These are phyloP conservation scores for Ameiurus melas DNA, from an alignment of 2,113 vertebrate genomes.

Conservation along the genomic window DNA sequence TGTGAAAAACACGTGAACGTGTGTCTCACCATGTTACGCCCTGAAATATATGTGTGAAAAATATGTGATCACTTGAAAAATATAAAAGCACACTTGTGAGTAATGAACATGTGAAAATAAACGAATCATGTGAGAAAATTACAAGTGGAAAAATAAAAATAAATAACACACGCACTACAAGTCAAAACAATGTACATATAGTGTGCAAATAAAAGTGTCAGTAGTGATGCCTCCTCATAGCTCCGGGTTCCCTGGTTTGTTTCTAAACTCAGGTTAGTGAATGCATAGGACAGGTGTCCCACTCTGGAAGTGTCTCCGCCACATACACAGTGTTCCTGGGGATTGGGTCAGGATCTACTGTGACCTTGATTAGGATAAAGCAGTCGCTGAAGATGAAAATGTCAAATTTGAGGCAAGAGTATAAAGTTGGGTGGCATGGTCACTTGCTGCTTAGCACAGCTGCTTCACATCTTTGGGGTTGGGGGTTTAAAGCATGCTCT, in stretches of 20 bases:
- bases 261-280: not conserved
- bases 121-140: no score
- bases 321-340: not conserved
- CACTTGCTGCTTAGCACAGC: no score
- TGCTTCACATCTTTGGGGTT: no score
- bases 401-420: not conserved
- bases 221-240: not conserved
- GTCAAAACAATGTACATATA: not conserved
- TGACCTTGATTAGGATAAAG: not conserved
- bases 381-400: not conserved
- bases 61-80: no score
- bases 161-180: not conserved
- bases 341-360: not conserved
- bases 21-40: no score
- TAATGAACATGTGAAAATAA: no score
- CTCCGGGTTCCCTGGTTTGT: not conserved
- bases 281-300: not conserved
- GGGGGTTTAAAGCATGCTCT: no score
- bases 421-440: not conserved
- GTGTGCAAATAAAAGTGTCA: not conserved
- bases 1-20: no score
- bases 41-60: no score
- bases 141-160: no score
- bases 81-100: not conserved
- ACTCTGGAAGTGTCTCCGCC: not conserved